Base-by-base conservation (phyloP, 2,797 vertebrate species). In the Gephyroberyx darwinii region DNA sequence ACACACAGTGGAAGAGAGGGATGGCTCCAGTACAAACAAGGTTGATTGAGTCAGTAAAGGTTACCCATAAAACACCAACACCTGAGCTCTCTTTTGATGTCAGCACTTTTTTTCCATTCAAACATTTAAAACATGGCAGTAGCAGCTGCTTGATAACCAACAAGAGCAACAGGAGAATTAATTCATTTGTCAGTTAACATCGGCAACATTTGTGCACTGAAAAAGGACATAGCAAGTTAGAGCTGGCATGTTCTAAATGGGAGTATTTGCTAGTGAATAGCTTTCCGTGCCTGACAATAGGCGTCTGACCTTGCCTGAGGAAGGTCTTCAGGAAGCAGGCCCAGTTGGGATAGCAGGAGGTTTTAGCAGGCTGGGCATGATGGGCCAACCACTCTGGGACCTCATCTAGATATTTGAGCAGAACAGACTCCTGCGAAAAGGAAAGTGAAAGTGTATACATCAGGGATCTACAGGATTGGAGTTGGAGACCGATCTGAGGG, bases 311-410 rank as follows among this genome's bases (percentile, higher is more conserved):
- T 94, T 96, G 95, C 93, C 88, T 92, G 88, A 97, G 94, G 92
- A 97, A 96, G 72, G 93, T 93, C 87, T 95, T 93, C 83, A 97
- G 93, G 93, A 97, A 97, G 91, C 91, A 92, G 89, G 92, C 90
- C 97, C 96, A 98, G 85, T 92, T 95, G 87, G 95, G 93, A 93
- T 94, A 97, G 91, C 86, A 90, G 89, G 93, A 95, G 87, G 90
- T 93, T 92, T 95, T 95, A 93, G 93, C 94, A 86, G 94, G 93
- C 84, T 89, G 92, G 65, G 95, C 95, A 84, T 96, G 91, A 89
- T 90, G 90, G 84, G 94, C 89, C 89, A 98, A 93, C 93, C 96
- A 94, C 87, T 93, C 89, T 69, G 95, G 95, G 89, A 98, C 92
- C 90, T 96, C 96, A 91, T 96, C 91, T 85, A 94, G 93, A 94